Conservation (phyloP, 2,113 vertebrate genomes). For the Strix aluco region DNA sequence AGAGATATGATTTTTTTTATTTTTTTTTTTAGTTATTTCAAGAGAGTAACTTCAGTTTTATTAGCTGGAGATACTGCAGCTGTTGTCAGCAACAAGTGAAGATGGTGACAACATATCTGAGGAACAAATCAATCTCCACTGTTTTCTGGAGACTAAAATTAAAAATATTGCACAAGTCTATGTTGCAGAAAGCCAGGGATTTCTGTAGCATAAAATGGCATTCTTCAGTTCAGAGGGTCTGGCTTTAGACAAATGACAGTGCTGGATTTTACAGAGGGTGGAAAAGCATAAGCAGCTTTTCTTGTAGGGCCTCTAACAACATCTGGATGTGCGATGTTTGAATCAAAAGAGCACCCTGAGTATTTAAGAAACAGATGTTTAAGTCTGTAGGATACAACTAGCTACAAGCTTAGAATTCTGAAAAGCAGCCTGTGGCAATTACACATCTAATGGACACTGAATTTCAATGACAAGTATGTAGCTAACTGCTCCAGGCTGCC, state of each 20-base stretch:
- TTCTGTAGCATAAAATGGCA: background rate
- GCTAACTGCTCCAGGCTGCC: background rate
- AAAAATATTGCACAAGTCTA: background rate
- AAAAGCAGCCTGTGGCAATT: constrained; percentile 16
- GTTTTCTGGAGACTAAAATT: background rate
- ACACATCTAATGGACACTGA: background rate
- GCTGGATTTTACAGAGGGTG: background rate
- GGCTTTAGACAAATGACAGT: background rate
- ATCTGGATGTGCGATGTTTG: background rate
- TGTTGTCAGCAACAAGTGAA: constrained; percentile 6
- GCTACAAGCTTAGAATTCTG: background rate
- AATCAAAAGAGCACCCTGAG: background rate
- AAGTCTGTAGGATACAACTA: background rate
- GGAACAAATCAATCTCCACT: background rate
- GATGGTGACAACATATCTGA: background rate
- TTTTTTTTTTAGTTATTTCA: background rate
- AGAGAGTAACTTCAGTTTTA: background rate
- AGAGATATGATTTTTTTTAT: background rate
- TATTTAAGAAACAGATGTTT: constrained; percentile 11
- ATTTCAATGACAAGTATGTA: background rate
- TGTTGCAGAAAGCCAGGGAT: background rate
- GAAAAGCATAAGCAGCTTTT: background rate
- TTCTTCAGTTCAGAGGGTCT: background rate
- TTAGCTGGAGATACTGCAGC: background rate
- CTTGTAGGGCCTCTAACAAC: constrained; percentile 3